Base-by-base conservation (phyloP, 2,113 vertebrate genomes). In the Circaetus cinerascens region DNA sequence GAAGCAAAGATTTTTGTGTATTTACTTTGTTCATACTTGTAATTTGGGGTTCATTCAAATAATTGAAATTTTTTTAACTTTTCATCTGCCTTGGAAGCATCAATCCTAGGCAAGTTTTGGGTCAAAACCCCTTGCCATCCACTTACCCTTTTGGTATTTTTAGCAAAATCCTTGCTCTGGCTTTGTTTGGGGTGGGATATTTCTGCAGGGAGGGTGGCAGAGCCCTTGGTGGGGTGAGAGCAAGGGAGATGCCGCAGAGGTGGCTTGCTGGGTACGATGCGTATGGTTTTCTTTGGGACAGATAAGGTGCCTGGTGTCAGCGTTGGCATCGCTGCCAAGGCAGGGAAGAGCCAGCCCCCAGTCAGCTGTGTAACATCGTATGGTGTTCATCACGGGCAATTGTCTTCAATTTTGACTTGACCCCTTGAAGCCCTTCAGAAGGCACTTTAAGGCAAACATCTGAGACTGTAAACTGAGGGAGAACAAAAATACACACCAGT, bases 331-430 rank as follows among this genome's bases (percentile, higher is more conserved):
- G 1, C 36, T 4, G 4, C 12, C 0, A 30, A 14, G 25, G 36
- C 16, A 0, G 5, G 55, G 50, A 21, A 77, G 34, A 36, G 12
- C 5, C 29, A 26, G 27, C 10, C 25, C 1, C 1, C 5, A 9
- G 57, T 8, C 36, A n/a, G 26, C 60, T 43, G 18, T 12, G 17
- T 26, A 15, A 7, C 26, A 9, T 40, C 38, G 0, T 21, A 18
- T 0, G 7, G 34, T 0, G 0, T 45, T 76, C 50, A 43, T 40
- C 38, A 13, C 0, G 2, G n/a, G 6, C 26, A 6, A 6, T 50
- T 7, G 27, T 22, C 46, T 29, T 43, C 50, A 26, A 6, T 66
- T 53, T 40, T 26, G 25, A 29, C 34, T 74, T 62, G 67, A 75
- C 32, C 62, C 50, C 48, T 56, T 15, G 55, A 48, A 79, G n/a